Conservation (phyloP, 2,888 invertebrate species). For the Druceiella hillmani region DNA sequence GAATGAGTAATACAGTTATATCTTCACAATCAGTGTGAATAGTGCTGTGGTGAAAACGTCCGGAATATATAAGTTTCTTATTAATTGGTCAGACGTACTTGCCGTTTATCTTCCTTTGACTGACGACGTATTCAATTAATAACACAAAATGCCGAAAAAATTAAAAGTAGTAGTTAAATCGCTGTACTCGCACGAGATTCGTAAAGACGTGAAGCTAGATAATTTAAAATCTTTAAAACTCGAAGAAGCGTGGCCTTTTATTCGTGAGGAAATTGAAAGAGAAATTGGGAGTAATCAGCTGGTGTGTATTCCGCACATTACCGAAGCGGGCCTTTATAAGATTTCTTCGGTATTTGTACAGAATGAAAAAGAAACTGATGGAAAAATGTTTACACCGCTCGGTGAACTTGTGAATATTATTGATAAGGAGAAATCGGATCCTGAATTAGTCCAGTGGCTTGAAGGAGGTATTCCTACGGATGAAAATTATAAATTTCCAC, state of each 20-base stretch:
- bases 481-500: slow-evolving; percentile 42
- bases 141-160: slow-evolving; percentile 48
- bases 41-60: no score
- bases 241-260: slow-evolving; percentile 51
- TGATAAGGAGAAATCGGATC: slow-evolving; percentile 38
- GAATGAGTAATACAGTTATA: no score
- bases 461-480: slow-evolving; percentile 38
- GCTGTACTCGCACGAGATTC: slow-evolving; percentile 46
- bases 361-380: slow-evolving; percentile 43
- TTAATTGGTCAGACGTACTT: no score
- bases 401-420: slow-evolving; percentile 41
- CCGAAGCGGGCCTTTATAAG: slow-evolving; percentile 47
- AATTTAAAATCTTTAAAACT: slow-evolving; percentile 43
- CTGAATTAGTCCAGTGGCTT: slow-evolving; percentile 39
- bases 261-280: slow-evolving; percentile 48
- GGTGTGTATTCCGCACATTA: slow-evolving; percentile 49
- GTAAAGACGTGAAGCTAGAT: slow-evolving; percentile 47
- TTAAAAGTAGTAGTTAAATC: slow-evolving; percentile 48
- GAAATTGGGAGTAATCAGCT: slow-evolving; percentile 49
- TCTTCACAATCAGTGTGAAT: no score
- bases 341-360: slow-evolving; percentile 46
- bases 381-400: slow-evolving; percentile 46
- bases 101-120: no score
- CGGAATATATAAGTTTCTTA: no score
- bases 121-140: background rate